These are phyloP conservation scores for Dascillus cervinus DNA, from an alignment of 2,888 invertebrate species.

Conservation along the genomic window DNA sequence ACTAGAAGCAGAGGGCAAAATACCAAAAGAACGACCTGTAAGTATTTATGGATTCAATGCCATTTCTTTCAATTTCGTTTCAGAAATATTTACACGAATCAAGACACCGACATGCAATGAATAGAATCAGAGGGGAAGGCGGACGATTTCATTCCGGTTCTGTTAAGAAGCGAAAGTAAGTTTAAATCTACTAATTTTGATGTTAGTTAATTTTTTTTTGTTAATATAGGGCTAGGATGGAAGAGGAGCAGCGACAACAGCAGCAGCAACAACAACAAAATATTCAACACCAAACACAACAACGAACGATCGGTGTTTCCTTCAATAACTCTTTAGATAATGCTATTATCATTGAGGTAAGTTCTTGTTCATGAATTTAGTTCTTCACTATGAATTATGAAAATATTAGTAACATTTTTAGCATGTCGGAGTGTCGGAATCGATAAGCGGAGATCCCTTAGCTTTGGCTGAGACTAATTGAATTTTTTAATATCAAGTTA, in stretches of 20 bases:
- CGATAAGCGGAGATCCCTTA: too few species aligned
- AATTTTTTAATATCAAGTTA: neutral
- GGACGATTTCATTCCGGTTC: constrained; percentile 85
- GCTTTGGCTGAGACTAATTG: neutral
- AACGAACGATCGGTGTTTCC: constrained; percentile 33
- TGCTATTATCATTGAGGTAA: constrained; percentile 40
- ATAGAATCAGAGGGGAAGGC: constrained; percentile 91
- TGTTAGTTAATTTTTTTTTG: neutral
- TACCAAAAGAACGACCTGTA: constrained; percentile 92
- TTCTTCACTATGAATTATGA: too few species aligned
- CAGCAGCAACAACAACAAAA: constrained; percentile 20
- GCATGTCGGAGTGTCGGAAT: too few species aligned
- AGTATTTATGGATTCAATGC: too few species aligned
- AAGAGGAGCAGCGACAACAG: constrained; percentile 15
- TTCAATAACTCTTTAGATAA: constrained; percentile 33
- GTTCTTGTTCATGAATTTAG: too few species aligned
- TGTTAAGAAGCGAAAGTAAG: constrained; percentile 33
- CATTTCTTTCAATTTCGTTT: too few species aligned
- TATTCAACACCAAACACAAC: constrained; percentile 31
- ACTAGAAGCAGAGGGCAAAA: constrained; percentile 89
- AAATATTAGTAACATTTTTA: too few species aligned
- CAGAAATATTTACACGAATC: constrained; percentile 99
- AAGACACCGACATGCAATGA: constrained; percentile 94
- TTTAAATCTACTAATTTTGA: neutral
- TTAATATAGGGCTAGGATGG: constrained; percentile 10